Base-by-base conservation (phyloP, 2,888 invertebrate species). In the Andrena chrysosceles region DNA sequence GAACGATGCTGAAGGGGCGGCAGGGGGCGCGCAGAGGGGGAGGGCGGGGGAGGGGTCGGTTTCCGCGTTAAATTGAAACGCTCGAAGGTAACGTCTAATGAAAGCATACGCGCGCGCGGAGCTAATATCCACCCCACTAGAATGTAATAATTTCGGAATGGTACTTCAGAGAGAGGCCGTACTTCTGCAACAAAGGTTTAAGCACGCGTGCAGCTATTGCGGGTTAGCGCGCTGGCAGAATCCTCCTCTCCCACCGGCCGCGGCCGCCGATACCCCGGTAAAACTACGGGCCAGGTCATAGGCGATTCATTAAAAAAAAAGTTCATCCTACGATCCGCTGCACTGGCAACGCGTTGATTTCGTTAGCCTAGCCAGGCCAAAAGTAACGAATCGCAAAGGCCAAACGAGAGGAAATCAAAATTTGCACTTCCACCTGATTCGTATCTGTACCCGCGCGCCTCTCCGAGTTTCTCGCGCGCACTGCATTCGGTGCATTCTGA, bases 61-160 rank as follows among this genome's bases (percentile, higher is more conserved):
- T 92, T 91, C 80, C 87, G 89, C 90, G 93, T 91, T 92, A 92
- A 93, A 93, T 93, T 93, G 93, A 93, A 93, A 92, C 91, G 92
- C 92, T 93, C 92, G 92, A 93, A 91, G 93, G 92, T 92, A 93
- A 92, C 91, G 91, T 93, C 93, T 93, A 93, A 93, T 93, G 93
- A 93, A 93, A 93, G 93, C 92, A 92, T 91, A 92, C 90, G 92
- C 90, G 90, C 90, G 92, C 90, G 90, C 89, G 85, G 84, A 88
- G 90, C 91, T 91, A 92, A 92, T 92, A 92, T 91, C 89, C 87
- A 89, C 90, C 89, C 90, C 90, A 91, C 92, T 91, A 92, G 93
- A 93, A 93, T 91, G 93, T 93, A 93, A 93, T 93, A 93, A 93
- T 93, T 93, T 91, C 90, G 85, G 88, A 92, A 92, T 92, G 91